Percentiles rank a stretch among this genome's conserved stretches.
Evolutionary conservation across 37 sponge, comb jelly and placozoan genomes (phyloP).

Genomic region (Cliona cf. orientalis): DNA sequence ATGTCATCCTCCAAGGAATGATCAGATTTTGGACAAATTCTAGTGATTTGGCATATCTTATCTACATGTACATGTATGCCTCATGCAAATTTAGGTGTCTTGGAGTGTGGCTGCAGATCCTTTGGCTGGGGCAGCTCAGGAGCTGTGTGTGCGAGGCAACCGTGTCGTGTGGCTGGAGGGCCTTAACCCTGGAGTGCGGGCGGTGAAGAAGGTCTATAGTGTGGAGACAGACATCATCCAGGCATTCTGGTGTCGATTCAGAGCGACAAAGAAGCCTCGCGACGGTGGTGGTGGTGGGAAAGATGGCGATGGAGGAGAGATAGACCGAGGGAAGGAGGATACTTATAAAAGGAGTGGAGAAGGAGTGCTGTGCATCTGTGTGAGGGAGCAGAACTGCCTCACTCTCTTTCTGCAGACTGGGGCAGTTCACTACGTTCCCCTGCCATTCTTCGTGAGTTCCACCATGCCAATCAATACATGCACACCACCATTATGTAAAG

Average conservation of each 20-base stretch:
- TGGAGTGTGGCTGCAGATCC: constrained; percentile 30
- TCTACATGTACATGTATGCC: too few relatives aligned
- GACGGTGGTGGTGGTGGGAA: background rate
- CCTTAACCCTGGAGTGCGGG: constrained; percentile 5
- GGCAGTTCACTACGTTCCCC: constrained; percentile 49
- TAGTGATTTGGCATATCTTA: too few relatives aligned
- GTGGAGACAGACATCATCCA: constrained; percentile 26
- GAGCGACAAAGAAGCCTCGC: too few relatives aligned
- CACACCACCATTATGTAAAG: background rate
- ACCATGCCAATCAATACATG: background rate
- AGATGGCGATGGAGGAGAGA: background rate
- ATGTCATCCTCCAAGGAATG: too few relatives aligned
- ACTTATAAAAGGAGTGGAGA: background rate
- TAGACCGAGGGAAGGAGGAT: constrained; percentile 4
- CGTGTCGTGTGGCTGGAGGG: constrained; percentile 62
- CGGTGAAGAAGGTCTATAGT: constrained; percentile 50
- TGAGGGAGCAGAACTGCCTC: constrained; percentile 35
- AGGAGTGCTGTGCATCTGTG: constrained; percentile 41
- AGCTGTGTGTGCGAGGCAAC: constrained; percentile 45
- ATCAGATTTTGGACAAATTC: too few relatives aligned
- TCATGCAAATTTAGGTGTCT: too few relatives aligned
- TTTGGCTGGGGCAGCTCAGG: background rate
- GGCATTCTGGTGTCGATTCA: constrained; percentile 67
- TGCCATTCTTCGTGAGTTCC: constrained; percentile 66
- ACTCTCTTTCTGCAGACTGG: constrained; percentile 54